Percentiles rank a stretch among this genome's conserved stretches.
Conservation (phyloP, 2,113 vertebrate species). For the Neodon shergylaensis region DNA sequence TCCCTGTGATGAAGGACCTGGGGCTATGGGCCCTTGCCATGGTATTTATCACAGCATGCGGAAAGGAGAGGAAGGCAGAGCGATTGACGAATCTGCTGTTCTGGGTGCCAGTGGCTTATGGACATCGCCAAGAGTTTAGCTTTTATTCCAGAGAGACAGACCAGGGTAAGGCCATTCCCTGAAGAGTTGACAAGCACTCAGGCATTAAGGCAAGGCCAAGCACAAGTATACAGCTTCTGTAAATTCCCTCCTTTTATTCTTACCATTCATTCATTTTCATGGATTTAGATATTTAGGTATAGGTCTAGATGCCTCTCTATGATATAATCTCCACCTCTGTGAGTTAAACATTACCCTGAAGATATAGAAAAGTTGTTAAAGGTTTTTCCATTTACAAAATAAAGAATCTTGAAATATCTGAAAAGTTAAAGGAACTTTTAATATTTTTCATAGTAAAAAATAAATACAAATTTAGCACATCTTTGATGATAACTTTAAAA, state of each 20-base stretch:
- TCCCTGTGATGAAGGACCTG: too few relatives aligned
- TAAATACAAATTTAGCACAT: background rate
- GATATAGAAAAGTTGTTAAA: background rate
- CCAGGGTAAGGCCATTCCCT: background rate
- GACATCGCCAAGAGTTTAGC: background rate
- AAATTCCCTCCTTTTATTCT: background rate
- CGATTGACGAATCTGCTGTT: background rate
- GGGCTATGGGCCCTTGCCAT: background rate
- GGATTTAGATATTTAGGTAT: conserved; percentile 19
- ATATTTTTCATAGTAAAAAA: background rate
- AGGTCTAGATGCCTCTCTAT: background rate
- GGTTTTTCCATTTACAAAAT: background rate
- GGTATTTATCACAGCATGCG: background rate
- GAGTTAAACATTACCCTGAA: background rate
- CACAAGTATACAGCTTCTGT: background rate
- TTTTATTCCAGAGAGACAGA: background rate
- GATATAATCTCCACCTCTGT: background rate
- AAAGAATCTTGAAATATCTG: background rate
- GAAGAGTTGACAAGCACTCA: background rate
- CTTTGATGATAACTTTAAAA: background rate
- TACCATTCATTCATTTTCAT: background rate
- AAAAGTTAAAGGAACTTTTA: conserved; percentile 2
- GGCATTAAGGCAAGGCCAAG: conserved; percentile 18
- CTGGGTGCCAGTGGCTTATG: background rate
- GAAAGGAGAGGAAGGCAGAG: too few relatives aligned